Evolutionary conservation across 2,888 invertebrate genomes (phyloP).

Genomic region (Hemicrepidius hirtus): DNA sequence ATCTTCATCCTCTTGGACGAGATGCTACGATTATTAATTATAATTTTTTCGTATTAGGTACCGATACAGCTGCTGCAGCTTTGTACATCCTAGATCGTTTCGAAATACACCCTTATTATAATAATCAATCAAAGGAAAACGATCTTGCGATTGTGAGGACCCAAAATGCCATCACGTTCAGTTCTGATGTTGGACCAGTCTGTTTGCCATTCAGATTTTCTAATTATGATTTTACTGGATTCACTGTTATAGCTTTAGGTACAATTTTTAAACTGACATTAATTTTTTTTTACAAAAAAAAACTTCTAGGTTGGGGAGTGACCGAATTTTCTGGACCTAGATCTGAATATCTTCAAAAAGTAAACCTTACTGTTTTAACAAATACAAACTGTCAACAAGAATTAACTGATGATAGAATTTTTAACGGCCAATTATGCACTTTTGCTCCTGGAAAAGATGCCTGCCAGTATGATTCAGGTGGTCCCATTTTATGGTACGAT

Average conservation of each 20-base stretch:
- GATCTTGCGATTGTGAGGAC: slow-evolving; percentile 76
- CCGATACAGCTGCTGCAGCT: slow-evolving; percentile 72
- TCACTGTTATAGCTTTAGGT: slow-evolving; percentile 72
- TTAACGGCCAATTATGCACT: slow-evolving; percentile 72
- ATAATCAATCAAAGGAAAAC: slow-evolving; percentile 63
- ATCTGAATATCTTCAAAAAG: slow-evolving; percentile 74
- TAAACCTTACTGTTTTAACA: slow-evolving; percentile 73
- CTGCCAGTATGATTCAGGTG: slow-evolving; percentile 78
- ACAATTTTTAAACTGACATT: too few species aligned
- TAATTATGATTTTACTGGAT: slow-evolving; percentile 65
- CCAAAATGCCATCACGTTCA: slow-evolving; percentile 71
- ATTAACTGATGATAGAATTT: slow-evolving; percentile 36
- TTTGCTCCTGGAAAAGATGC: slow-evolving; percentile 73
- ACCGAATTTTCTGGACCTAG: slow-evolving; percentile 72
- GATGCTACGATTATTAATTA: too few species aligned
- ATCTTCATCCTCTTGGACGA: too few species aligned
- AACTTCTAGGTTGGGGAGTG: slow-evolving; percentile 80
- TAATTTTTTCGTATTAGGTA: too few species aligned
- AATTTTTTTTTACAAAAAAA: too few species aligned
- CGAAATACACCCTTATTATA: slow-evolving; percentile 70
- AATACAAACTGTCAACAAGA: slow-evolving; percentile 70
- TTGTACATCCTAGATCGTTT: slow-evolving; percentile 67
- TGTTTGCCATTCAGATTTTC: slow-evolving; percentile 79
- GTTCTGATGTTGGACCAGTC: slow-evolving; percentile 75
- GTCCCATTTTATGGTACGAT: slow-evolving; percentile 76